Conservation (phyloP, 2,113 vertebrate species). For the Microtus pennsylvanicus region DNA sequence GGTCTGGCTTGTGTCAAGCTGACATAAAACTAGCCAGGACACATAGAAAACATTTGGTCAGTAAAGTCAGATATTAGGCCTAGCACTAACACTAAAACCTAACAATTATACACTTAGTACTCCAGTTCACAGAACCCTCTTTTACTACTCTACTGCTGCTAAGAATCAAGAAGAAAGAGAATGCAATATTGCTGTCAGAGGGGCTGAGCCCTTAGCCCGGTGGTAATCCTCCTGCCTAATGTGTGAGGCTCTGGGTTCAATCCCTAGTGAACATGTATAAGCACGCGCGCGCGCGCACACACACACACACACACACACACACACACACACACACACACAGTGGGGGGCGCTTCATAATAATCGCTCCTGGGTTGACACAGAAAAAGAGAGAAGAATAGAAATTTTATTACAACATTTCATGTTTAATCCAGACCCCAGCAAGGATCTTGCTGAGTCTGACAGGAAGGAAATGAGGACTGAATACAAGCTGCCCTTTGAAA, state of each 20-base stretch:
- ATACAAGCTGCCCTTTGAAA: constrained; percentile 1
- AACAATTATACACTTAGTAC: not conserved
- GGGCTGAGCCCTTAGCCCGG: not conserved
- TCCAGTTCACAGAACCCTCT: constrained; percentile 8
- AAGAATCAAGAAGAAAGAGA: constrained; percentile 30
- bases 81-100: not conserved
- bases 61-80: not conserved
- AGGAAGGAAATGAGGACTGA: constrained; percentile 28
- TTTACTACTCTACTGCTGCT: not conserved
- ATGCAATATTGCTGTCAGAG: not conserved
- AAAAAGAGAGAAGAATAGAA: not conserved
- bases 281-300: too few relatives aligned
- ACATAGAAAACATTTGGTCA: not conserved
- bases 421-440: not conserved
- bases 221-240: not conserved
- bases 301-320: not conserved
- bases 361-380: constrained; percentile 28
- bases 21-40: not conserved
- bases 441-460: constrained; percentile 23
- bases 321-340: not conserved
- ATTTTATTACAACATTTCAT: constrained; percentile 47
- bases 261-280: not conserved
- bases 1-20: not conserved
- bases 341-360: not conserved
- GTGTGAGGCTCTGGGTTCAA: not conserved